Evolutionary conservation across 2,113 vertebrate species (phyloP).

Genomic region (Cyphomyrus plagiostoma): DNA sequence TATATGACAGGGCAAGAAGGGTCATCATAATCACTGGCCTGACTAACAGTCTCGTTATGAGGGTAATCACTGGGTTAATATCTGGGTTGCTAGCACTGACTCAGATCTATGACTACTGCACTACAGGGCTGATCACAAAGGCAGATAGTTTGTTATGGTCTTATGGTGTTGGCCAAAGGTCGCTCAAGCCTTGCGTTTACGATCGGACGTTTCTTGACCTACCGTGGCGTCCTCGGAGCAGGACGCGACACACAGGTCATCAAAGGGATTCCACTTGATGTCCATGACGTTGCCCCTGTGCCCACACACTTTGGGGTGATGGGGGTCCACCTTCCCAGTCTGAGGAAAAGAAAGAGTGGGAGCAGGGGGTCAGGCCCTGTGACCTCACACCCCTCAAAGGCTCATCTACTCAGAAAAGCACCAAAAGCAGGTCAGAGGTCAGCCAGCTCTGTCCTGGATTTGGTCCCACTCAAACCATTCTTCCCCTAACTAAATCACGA

Average conservation of each 20-base stretch:
- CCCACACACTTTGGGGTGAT: constrained; percentile 77
- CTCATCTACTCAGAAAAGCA: neutral
- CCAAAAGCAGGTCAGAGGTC: neutral
- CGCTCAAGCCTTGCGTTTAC: neutral
- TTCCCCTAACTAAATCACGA: neutral
- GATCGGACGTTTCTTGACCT: constrained; percentile 36
- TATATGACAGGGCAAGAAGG: neutral
- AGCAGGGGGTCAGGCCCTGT: neutral
- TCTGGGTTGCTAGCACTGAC: neutral
- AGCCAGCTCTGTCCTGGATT: neutral
- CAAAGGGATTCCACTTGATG: constrained; percentile 89
- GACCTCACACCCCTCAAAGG: neutral
- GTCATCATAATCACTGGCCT: neutral
- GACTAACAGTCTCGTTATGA: neutral
- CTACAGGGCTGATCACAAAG: neutral
- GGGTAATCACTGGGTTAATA: neutral
- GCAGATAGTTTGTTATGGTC: neutral
- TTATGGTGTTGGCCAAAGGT: neutral
- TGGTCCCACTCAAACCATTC: neutral
- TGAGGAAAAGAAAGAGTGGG: constrained; percentile 44
- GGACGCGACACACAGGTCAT: constrained; percentile 85
- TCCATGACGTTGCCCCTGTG: constrained; percentile 83
- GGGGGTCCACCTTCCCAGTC: constrained; percentile 86
- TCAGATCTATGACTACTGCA: neutral
- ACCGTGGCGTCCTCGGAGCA: constrained; percentile 86